Conservation (phyloP, 2,888 invertebrate species). For the Tetranychus piercei region DNA sequence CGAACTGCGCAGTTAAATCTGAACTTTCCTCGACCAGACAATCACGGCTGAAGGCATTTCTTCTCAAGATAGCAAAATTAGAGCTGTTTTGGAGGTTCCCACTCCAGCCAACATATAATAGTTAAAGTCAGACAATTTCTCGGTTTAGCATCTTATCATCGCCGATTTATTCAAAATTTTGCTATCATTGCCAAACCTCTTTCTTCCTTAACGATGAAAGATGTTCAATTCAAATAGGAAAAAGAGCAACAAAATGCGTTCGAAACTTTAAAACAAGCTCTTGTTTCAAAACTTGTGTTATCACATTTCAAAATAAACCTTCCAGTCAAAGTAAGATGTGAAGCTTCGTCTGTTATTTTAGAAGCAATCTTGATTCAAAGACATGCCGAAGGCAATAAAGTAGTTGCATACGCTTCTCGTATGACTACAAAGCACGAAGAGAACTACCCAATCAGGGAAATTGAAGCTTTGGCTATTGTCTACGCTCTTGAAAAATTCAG, state of each 20-base stretch:
- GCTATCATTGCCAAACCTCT: conserved; percentile 9
- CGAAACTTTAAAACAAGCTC: neutral
- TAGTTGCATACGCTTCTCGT: neutral
- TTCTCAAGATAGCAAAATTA: neutral
- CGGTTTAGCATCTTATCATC: neutral
- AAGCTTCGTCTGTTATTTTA: neutral
- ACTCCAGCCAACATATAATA: neutral
- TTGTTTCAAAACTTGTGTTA: neutral
- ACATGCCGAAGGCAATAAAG: neutral
- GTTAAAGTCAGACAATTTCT: neutral
- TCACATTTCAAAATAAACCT: neutral
- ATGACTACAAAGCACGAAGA: neutral
- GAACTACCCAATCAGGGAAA: neutral
- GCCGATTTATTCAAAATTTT: neutral
- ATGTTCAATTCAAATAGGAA: neutral
- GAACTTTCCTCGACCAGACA: neutral
- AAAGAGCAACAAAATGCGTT: neutral
- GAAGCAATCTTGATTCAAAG: neutral
- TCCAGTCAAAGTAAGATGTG: neutral
- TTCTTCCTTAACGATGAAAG: neutral
- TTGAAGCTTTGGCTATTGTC: too few relatives aligned
- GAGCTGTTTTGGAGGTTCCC: neutral
- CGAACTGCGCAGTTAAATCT: too few relatives aligned
- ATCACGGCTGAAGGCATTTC: neutral
- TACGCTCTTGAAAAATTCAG: too few relatives aligned